Evolutionary conservation across 2,888 invertebrate genomes (phyloP).

Genomic region (Hanleya hanleyi): DNA sequence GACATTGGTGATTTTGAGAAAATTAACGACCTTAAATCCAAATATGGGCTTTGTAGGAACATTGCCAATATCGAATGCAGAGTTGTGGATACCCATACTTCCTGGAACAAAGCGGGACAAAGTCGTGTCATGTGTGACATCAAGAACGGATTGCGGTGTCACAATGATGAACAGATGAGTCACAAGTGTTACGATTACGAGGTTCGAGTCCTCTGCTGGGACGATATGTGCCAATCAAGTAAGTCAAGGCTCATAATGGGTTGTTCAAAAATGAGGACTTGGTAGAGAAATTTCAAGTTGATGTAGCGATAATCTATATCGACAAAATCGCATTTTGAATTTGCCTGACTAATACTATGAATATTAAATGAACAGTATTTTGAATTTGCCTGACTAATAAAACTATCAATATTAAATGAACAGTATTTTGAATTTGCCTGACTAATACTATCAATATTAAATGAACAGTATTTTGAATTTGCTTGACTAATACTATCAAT

Average conservation of each 20-base stretch:
- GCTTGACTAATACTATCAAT: too few relatives aligned
- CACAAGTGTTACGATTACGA: constrained; percentile 85
- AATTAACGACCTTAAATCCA: constrained; percentile 37
- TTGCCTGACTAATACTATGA: too few relatives aligned
- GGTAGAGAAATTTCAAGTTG: too few relatives aligned
- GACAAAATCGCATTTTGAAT: too few relatives aligned
- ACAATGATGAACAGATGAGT: constrained; percentile 53
- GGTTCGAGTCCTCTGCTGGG: constrained; percentile 82
- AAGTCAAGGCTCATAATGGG: background rate
- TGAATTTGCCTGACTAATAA: too few relatives aligned
- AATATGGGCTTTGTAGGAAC: constrained; percentile 52
- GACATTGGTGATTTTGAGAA: constrained; percentile 56
- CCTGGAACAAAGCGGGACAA: constrained; percentile 50
- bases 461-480: too few relatives aligned
- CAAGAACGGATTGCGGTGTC: constrained; percentile 60
- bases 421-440: too few relatives aligned
- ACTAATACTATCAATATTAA: too few relatives aligned
- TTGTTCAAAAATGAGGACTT: too few relatives aligned
- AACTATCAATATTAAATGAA: too few relatives aligned
- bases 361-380: too few relatives aligned
- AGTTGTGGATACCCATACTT: constrained; percentile 46
- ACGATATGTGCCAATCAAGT: constrained; percentile 29
- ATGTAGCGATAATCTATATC: too few relatives aligned
- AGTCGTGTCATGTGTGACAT: constrained; percentile 56
- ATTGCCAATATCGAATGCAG: constrained; percentile 54